Evolutionary conservation across 2,113 vertebrate species (phyloP).

Genomic region (Echinops telfairi): DNA sequence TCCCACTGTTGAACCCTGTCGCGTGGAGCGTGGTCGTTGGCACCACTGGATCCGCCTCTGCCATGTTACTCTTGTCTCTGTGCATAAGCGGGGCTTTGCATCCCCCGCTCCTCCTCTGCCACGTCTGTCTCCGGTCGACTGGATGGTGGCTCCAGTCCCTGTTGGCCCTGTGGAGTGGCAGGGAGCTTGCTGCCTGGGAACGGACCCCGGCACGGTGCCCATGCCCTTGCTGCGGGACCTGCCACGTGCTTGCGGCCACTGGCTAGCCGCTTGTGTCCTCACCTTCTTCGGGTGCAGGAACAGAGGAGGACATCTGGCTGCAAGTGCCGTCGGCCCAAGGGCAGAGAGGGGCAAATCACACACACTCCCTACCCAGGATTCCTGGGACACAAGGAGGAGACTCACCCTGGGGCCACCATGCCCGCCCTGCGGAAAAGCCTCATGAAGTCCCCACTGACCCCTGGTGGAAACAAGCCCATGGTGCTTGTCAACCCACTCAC

Average conservation of each 20-base stretch:
- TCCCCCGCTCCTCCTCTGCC: not conserved
- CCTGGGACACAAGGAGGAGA: too few species aligned
- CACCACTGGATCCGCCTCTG: not conserved
- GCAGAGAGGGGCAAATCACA: too few species aligned
- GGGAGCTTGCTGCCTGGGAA: not conserved
- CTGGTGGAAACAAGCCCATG: fast-evolving
- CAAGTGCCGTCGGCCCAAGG: too few species aligned
- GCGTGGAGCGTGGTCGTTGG: too few species aligned
- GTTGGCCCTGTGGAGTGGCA: not conserved
- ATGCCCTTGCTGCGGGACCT: not conserved
- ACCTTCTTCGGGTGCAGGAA: not conserved
- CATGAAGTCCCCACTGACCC: fast-evolving
- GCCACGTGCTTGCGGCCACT: not conserved
- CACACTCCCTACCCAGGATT: too few species aligned
- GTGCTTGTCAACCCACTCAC: too few species aligned
- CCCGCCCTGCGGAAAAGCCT: too few species aligned
- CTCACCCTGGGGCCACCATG: too few species aligned
- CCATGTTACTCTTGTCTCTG: not conserved
- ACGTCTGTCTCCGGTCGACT: not conserved
- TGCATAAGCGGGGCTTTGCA: too few species aligned
- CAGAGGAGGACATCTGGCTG: too few species aligned
- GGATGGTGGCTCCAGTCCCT: not conserved
- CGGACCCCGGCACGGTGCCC: not conserved
- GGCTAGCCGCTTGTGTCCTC: not conserved
- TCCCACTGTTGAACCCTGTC: not conserved